These are phyloP conservation scores for Cheilosia soror DNA, from an alignment of 2,888 invertebrate genomes.

Conservation along the genomic window DNA sequence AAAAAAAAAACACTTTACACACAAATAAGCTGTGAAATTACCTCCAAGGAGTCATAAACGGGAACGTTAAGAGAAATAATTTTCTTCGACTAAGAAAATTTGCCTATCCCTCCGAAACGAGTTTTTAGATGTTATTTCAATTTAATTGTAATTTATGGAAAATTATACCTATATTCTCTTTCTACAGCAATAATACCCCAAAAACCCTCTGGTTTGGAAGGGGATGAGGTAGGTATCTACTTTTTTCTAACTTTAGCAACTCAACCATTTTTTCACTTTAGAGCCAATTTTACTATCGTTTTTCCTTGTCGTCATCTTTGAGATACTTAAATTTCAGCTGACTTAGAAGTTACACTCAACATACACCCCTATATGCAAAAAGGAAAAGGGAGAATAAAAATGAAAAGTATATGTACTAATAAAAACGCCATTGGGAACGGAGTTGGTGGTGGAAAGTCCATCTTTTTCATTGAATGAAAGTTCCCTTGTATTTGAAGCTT, in stretches of 20 bases:
- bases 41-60: slow-evolving; percentile 64
- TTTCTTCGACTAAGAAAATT: slow-evolving; percentile 29
- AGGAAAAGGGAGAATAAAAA: slow-evolving; percentile 8
- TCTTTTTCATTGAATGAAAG: not conserved
- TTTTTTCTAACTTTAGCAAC: slow-evolving; percentile 30
- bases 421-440: not conserved
- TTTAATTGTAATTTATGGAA: slow-evolving; percentile 74
- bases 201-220: not conserved
- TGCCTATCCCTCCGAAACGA: slow-evolving; percentile 36
- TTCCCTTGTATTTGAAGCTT: slow-evolving; percentile 18
- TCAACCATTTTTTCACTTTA: slow-evolving; percentile 7
- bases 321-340: slow-evolving; percentile 59
- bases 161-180: slow-evolving; percentile 31
- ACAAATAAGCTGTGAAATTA: slow-evolving; percentile 70
- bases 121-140: slow-evolving; percentile 67
- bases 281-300: slow-evolving; percentile 43
- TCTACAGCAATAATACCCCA: slow-evolving; percentile 19
- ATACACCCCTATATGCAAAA: not conserved
- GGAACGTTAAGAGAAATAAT: slow-evolving; percentile 58
- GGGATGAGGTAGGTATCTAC: not conserved
- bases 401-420: slow-evolving; percentile 30
- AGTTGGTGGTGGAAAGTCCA: not conserved
- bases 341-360: slow-evolving; percentile 13
- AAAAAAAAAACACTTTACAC: slow-evolving; percentile 55
- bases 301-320: slow-evolving; percentile 8